phyloP scores from a whole-genome alignment of 2,888 invertebrate species.

The Stenodera caucasica region DNA sequence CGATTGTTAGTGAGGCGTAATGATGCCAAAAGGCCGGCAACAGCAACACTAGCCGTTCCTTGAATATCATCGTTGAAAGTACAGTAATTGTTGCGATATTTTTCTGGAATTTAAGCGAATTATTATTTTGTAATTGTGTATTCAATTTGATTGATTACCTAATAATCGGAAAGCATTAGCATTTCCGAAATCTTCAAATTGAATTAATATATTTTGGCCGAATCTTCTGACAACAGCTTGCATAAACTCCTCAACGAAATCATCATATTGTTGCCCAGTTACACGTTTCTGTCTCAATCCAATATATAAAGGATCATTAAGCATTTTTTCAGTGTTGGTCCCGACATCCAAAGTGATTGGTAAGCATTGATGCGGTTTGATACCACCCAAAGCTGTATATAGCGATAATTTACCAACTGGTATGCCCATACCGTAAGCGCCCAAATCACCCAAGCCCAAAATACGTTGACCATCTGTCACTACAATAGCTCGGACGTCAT shows the following conservation, averaged over 20 bases:
- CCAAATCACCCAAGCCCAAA: conserved; percentile 94
- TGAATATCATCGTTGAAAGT: conserved; percentile 99
- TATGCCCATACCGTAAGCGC: conserved; percentile 98
- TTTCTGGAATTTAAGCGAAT: conserved; percentile 67
- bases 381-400: conserved; percentile 96
- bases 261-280: conserved; percentile 84
- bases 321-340: conserved; percentile 81
- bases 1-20: conserved; percentile 79
- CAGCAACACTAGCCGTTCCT: conserved; percentile 80
- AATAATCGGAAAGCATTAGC: conserved; percentile 93
- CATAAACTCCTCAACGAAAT: conserved; percentile 98
- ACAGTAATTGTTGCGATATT: conserved; percentile 86
- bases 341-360: conserved; percentile 95
- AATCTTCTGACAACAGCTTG: conserved; percentile 80
- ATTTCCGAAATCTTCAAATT: conserved; percentile 99
- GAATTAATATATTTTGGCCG: conserved; percentile 83
- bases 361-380: conserved; percentile 92
- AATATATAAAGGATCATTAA: conserved; percentile 94
- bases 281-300: conserved; percentile 85
- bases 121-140: background rate
- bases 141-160: conserved; percentile 59
- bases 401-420: conserved; percentile 96
- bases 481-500: conserved; percentile 84
- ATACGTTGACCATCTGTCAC: conserved; percentile 99
- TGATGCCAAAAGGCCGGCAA: conserved; percentile 89